Conservation (phyloP, 2,113 vertebrate genomes). For the Typhlomys cinereus region DNA sequence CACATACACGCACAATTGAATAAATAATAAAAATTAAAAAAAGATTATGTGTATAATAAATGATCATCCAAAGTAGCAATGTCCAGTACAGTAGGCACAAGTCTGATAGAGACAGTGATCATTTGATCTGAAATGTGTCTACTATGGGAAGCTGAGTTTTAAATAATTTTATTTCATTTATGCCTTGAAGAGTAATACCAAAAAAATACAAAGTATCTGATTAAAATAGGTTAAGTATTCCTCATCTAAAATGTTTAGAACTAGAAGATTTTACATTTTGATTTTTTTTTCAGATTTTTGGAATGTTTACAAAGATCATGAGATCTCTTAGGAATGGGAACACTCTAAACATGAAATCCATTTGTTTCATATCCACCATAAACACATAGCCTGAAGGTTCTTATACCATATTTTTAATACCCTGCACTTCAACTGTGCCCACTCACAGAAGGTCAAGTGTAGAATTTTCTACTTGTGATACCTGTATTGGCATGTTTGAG, state of each 20-base stretch:
- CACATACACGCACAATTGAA: no score
- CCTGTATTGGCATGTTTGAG: no score
- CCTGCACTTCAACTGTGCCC: neutral
- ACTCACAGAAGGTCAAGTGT: neutral
- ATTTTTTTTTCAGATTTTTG: neutral
- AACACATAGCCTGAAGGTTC: neutral
- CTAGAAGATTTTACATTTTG: neutral
- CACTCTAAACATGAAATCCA: neutral
- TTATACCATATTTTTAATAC: neutral
- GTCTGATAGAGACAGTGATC: no score
- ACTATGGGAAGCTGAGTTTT: neutral
- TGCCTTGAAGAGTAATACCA: neutral
- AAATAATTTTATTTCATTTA: constrained; percentile 13
- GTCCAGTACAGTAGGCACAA: neutral
- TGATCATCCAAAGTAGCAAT: neutral
- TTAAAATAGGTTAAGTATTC: neutral
- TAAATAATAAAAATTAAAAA: no score
- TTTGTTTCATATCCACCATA: neutral
- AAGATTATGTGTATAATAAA: neutral
- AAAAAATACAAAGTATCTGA: neutral
- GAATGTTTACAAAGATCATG: neutral
- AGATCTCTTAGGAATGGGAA: neutral
- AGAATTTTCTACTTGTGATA: neutral
- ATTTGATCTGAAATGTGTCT: neutral
- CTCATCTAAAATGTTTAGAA: neutral